Evolutionary conservation across 1,140 invertebrate species (phyloP), one percentile per base, ranked within the genome.

Genomic region (Agrilus planipennis): DNA sequence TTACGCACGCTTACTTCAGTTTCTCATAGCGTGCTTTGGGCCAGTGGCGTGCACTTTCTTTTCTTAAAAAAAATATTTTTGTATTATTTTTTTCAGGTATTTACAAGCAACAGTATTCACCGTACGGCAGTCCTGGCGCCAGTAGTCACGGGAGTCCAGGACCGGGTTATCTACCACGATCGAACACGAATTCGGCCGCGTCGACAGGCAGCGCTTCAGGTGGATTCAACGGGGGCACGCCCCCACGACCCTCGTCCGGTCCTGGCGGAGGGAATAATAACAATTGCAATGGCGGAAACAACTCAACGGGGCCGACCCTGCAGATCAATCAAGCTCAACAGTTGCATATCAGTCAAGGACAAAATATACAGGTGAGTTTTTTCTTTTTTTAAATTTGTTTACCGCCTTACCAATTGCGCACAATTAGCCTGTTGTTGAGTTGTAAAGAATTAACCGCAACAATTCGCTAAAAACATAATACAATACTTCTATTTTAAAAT

Each of bases 281-380:
- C n/a, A n/a, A n/a, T n/a, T n/a, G n/a, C 42, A 58, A 34, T 48
- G 49, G 40, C 46, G 49, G 31, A 45, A n/a, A n/a, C n/a, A 31
- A 60, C 62, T 62, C 43, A 54, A 42, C 46, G 40, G 50, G 52
- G 12, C 68, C 75, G 2, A 75, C 72, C 6, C 53, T 88, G 47
- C 83, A 87, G 61, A 84, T 89, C 63, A 84, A 81, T 52, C 85
- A 88, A 61, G 82, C 83, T 11, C 86, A 89, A 58, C 84, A 88
- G 56, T 62, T 89, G 46, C 84, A 89, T 58, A 81, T 88, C 43
- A 77, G 71, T 43, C 64, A 69, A 38, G 67, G 66, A 41, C 79
- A 83, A 53, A 77, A 78, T 47, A 77, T 85, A 43, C 81, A 84
- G 72, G 81, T 84, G 42, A 68, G 68, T 41, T 27, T 40, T 46